These are phyloP conservation scores for Xiphorhynchus erythropygius DNA, from an alignment of 2,797 vertebrate species.

Conservation along the genomic window DNA sequence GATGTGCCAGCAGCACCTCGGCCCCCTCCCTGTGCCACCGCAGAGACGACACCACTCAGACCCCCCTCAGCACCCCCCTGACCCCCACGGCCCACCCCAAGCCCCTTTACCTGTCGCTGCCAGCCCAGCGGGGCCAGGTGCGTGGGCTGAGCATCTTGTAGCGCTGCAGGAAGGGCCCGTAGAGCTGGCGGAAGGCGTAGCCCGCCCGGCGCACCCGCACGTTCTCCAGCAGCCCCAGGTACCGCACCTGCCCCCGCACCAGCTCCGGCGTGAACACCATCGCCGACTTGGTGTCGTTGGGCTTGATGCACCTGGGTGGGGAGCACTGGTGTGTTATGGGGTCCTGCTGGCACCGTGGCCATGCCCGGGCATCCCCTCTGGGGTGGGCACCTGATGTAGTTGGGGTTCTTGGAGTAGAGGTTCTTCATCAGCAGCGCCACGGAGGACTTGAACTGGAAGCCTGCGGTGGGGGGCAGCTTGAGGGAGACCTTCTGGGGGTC, in stretches of 20 bases:
- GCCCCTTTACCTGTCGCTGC: constrained; percentile 54
- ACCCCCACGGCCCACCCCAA: fast-evolving
- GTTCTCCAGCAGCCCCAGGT: constrained; percentile 82
- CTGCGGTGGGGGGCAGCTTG: constrained; percentile 77
- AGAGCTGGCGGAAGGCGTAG: constrained; percentile 79
- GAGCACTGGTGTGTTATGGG: neutral
- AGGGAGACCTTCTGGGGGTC: constrained; percentile 74
- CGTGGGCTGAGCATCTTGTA: constrained; percentile 73
- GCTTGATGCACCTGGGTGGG: constrained; percentile 78
- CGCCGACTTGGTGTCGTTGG: constrained; percentile 72
- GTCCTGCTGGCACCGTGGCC: fast-evolving
- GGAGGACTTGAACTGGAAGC: constrained; percentile 79
- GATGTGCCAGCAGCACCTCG: constrained; percentile 49
- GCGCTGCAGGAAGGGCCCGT: constrained; percentile 73
- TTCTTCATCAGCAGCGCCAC: constrained; percentile 80
- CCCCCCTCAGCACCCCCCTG: fast-evolving
- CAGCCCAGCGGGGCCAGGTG: constrained; percentile 78
- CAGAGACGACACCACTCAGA: fast-evolving
- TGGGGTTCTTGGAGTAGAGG: constrained; percentile 82
- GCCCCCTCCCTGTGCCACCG: constrained; percentile 45
- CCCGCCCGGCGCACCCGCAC: constrained; percentile 80
- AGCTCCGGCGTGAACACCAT: constrained; percentile 69
- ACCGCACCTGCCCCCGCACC: constrained; percentile 70
- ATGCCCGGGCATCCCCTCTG: fast-evolving
- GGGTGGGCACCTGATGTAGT: constrained; percentile 78